Percentiles rank a stretch among this genome's conserved stretches.
phyloP scores from a whole-genome alignment of 2,797 vertebrate species.

The Artibeus jamaicensis region DNA sequence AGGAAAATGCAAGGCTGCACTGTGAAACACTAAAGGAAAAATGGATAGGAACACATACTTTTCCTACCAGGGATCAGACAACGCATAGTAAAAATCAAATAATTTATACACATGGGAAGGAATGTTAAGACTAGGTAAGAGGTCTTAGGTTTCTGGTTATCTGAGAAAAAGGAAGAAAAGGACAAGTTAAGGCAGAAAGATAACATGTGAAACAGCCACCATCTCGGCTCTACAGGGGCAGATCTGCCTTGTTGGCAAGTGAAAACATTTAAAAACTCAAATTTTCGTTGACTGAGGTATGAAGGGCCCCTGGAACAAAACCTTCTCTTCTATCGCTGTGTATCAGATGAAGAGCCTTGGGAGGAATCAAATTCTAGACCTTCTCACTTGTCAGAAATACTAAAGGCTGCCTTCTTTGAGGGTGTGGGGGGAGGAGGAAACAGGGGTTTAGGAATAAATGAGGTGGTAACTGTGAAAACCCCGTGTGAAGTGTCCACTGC shows the following conservation, averaged over 20 bases:
- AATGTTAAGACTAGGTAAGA: not conserved
- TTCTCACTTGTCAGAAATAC: not conserved
- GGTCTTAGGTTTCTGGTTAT: not conserved
- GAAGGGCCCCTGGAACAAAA: not conserved
- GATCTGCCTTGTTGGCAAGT: not conserved
- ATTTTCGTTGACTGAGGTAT: not conserved
- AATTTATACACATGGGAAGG: not conserved
- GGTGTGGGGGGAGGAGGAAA: not conserved
- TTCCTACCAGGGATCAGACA: not conserved
- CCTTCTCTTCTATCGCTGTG: too few species aligned
- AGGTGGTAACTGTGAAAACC: not conserved
- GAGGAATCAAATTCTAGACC: not conserved
- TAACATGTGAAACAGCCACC: not conserved
- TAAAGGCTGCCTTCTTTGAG: not conserved
- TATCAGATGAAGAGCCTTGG: rapidly evolving
- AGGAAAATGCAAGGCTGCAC: not conserved
- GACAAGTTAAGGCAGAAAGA: not conserved
- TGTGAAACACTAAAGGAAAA: not conserved
- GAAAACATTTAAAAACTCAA: not conserved
- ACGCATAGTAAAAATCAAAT: not conserved
- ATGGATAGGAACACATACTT: not conserved
- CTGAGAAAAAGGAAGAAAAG: not conserved
- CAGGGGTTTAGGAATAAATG: not conserved
- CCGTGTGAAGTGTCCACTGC: not conserved
- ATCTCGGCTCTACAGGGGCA: not conserved